Percentiles rank a stretch among this genome's conserved stretches.
phyloP scores from a whole-genome alignment of 2,888 invertebrate genomes.

The Luffia ferchaultella region DNA sequence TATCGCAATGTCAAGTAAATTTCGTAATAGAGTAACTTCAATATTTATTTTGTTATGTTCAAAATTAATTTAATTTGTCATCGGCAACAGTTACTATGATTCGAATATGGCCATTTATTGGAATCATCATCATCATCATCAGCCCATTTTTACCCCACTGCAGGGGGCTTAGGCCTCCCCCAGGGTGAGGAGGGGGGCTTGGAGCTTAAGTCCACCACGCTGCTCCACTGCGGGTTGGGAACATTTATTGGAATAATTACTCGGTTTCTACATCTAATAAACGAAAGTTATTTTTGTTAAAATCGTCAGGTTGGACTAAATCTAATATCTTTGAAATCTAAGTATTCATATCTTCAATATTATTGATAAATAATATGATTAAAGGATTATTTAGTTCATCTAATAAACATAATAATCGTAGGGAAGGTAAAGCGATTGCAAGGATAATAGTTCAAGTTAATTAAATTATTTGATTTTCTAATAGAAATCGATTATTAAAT shows the following conservation, averaged over 20 bases:
- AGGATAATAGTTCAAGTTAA: conserved; percentile 71
- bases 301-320: conserved; percentile 59
- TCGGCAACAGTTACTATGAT: conserved; percentile 69
- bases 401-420: conserved; percentile 67
- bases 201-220: no score
- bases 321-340: conserved; percentile 66
- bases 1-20: no score
- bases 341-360: conserved; percentile 74
- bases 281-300: conserved; percentile 46
- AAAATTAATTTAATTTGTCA: no score
- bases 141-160: no score
- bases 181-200: no score
- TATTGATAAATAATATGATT: conserved; percentile 70
- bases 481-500: conserved; percentile 61
- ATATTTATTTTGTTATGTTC: no score
- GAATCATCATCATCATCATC: no score
- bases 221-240: no score
- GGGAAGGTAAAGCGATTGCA: conserved; percentile 67
- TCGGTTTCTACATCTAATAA: conserved; percentile 72
- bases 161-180: no score
- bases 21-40: no score
- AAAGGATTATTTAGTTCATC: conserved; percentile 69
- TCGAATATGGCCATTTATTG: conserved; percentile 70
- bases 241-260: conserved; percentile 63
- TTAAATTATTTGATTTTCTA: conserved; percentile 70